phyloP scores from a whole-genome alignment of 2,888 invertebrate genomes.

The Phyto melanocephala region DNA sequence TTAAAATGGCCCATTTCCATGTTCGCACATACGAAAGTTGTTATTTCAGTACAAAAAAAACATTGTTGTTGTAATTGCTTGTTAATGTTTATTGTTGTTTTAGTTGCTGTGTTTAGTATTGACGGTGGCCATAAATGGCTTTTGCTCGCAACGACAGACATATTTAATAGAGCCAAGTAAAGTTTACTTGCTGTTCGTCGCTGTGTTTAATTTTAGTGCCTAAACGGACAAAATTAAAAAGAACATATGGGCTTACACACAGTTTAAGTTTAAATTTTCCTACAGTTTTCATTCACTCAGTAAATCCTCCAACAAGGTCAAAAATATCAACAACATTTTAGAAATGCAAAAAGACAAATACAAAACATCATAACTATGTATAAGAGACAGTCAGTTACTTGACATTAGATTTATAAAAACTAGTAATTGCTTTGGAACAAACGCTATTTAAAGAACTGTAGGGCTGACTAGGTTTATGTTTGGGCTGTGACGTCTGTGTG shows the following conservation, averaged over 20 bases:
- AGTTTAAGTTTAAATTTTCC: too few species aligned
- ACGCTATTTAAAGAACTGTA: not conserved
- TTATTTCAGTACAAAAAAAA: slow-evolving; percentile 20
- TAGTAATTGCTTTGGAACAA: not conserved
- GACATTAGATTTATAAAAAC: too few species aligned
- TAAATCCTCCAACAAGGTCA: too few species aligned
- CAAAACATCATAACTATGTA: not conserved
- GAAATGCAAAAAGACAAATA: slow-evolving; percentile 1
- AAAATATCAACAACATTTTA: slow-evolving; percentile 15
- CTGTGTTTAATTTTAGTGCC: slow-evolving; percentile 40
- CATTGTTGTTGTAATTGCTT: slow-evolving; percentile 45
- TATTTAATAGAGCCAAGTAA: slow-evolving; percentile 8
- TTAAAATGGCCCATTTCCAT: slow-evolving; percentile 46
- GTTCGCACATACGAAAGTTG: slow-evolving; percentile 47
- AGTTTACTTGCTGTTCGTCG: slow-evolving; percentile 14
- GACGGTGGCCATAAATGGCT: slow-evolving; percentile 38
- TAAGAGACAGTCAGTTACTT: not conserved
- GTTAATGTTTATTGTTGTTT: slow-evolving; percentile 26
- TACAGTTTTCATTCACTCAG: too few species aligned
- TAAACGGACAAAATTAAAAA: too few species aligned
- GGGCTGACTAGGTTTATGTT: not conserved
- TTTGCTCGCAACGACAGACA: slow-evolving; percentile 3
- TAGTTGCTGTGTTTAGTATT: not conserved
- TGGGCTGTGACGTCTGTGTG: not conserved
- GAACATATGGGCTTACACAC: too few species aligned